Evolutionary conservation across 2,888 invertebrate species (phyloP).

Genomic region (Nymphalis urticae): DNA sequence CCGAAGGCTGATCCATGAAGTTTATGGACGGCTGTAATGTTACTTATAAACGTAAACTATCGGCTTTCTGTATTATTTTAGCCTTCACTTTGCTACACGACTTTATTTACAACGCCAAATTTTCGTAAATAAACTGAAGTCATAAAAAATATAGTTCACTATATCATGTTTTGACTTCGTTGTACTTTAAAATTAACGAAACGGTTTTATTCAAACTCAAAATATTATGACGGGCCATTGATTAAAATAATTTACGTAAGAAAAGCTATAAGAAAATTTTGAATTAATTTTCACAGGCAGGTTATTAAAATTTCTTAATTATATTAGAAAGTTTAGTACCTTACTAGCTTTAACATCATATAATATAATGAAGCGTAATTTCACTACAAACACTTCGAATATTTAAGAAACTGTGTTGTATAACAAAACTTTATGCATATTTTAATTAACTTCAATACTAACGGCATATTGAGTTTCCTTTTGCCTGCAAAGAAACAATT

Average conservation of each 20-base stretch:
- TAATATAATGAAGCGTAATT: background rate
- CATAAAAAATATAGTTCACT: background rate
- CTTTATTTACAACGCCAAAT: conserved; percentile 25
- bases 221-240: conserved; percentile 15
- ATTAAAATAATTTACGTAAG: conserved; percentile 24
- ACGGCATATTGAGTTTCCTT: conserved; percentile 24
- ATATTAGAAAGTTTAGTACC: background rate
- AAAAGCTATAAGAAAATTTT: conserved; percentile 13
- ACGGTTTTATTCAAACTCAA: background rate
- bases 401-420: background rate
- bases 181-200: background rate
- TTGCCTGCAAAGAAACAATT: conserved; percentile 38
- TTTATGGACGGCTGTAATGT: conserved; percentile 48
- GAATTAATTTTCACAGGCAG: conserved; percentile 10
- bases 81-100: conserved; percentile 36
- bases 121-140: conserved; percentile 17
- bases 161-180: background rate
- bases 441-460: conserved; percentile 28
- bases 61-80: conserved; percentile 33
- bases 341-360: background rate
- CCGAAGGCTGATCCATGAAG: conserved; percentile 57
- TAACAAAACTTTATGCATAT: background rate
- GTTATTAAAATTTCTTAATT: conserved; percentile 5
- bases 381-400: background rate
- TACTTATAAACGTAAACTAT: conserved; percentile 41